Evolutionary conservation across 2,888 invertebrate genomes (phyloP), one percentile per base, ranked within the genome.

Genomic region (Stenurella melanura): DNA sequence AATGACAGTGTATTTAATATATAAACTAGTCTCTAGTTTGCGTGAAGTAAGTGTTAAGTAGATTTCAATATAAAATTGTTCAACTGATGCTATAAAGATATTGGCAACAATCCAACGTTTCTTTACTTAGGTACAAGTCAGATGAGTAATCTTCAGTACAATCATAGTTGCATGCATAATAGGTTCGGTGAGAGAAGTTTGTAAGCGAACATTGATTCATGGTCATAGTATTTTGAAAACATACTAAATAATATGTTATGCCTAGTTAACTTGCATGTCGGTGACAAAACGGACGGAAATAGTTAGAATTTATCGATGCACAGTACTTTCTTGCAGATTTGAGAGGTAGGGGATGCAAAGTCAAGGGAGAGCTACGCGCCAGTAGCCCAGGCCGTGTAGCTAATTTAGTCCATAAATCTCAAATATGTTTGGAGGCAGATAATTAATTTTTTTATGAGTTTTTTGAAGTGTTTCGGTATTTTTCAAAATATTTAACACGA

Each of bases 31-130:
- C 5, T n/a, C n/a, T 50, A 50, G 15, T 3, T 12, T 30, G 42
- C 19, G 10, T 17, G 42, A 30, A 50, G 26, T 64, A 38, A 34
- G 64, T 64, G n/a, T 21, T 58, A 30, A 69, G 69, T 69, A 70
- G 34, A 70, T 70, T 70, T 70, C 70, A 17, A 70, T 70, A 70
- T 70, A 60, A 70, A 70, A 70, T 60, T 60, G 70, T 70, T 38
- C 70, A 34, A 58, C 60, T 19, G 70, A 70, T 58, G 58, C 70
- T 70, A 78, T 73, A 73, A 75, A 77, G 72, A 77, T 77, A 61
- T 78, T 78, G 76, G 78, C 77, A 50, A 0, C 17, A 3, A 34
- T 75, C 77, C 77, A 77, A 77, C 57, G 74, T 77, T 77, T 77
- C 77, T 74, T 58, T 67, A 68, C 77, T 74, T 74, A 69, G 74